Percentiles rank a stretch among this genome's conserved stretches.
These are phyloP conservation scores for Sparus aurata DNA, from an alignment of 2,797 vertebrate species.

Conservation along the genomic window DNA sequence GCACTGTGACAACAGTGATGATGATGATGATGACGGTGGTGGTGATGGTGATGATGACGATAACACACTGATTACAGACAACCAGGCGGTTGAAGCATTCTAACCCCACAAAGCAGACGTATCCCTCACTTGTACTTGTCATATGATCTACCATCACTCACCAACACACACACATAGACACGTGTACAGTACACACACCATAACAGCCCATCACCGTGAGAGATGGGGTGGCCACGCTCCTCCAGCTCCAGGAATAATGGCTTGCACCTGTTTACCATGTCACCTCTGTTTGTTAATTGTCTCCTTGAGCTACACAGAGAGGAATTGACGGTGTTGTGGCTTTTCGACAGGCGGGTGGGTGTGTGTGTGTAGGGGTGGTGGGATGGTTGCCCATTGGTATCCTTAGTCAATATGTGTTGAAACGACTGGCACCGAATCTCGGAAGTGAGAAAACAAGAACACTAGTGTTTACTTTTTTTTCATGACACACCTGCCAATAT, in stretches of 20 bases:
- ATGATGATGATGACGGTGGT: not conserved
- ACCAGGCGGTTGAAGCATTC: conserved; percentile 90
- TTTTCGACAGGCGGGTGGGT: conserved; percentile 90
- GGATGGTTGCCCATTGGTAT: not conserved
- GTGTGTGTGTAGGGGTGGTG: not conserved
- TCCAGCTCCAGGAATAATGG: conserved; percentile 98
- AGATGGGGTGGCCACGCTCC: conserved; percentile 95
- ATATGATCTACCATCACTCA: conserved; percentile 86
- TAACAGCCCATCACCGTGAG: conserved; percentile 88
- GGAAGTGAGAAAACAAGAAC: conserved; percentile 10
- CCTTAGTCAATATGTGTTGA: conserved; percentile 19
- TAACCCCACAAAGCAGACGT: conserved; percentile 89
- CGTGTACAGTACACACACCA: conserved; percentile 43
- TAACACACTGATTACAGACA: conserved; percentile 56
- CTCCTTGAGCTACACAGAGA: conserved; percentile 95
- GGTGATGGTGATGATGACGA: conserved; percentile 37
- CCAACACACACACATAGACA: conserved; percentile 22
- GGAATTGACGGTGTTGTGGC: conserved; percentile 93
- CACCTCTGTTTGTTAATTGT: conserved; percentile 99
- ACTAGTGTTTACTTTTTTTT: not conserved
- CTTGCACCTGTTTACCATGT: conserved; percentile 99
- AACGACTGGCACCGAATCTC: conserved; percentile 10
- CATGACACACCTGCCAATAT: not conserved
- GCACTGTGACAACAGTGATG: not conserved
- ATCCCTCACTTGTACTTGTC: conserved; percentile 94